phyloP scores from a whole-genome alignment of 2,797 vertebrate genomes.

The Rhinogobio ventralis region DNA sequence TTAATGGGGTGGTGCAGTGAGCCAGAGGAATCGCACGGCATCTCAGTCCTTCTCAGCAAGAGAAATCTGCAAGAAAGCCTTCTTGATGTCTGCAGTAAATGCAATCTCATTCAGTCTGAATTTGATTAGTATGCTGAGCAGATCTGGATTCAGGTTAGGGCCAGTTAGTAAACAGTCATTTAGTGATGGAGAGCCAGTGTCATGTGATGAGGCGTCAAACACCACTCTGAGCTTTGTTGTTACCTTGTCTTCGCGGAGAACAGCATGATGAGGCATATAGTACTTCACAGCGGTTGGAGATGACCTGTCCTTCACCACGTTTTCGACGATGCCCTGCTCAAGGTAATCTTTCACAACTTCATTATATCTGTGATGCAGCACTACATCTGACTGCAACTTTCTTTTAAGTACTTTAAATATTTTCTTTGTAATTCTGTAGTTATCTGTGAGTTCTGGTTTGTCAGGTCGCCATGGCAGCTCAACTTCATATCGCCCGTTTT shows the following conservation, averaged over 20 bases:
- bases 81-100: background rate
- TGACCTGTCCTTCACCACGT: background rate
- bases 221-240: background rate
- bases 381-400: slow-evolving; percentile 28
- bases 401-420: slow-evolving; percentile 30
- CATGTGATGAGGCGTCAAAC: background rate
- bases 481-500: slow-evolving; percentile 31
- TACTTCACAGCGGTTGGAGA: background rate
- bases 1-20: background rate
- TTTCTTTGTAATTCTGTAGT: slow-evolving; percentile 42
- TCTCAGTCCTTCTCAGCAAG: slow-evolving; percentile 43
- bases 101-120: background rate
- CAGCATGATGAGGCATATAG: background rate
- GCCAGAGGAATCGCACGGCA: slow-evolving; percentile 50
- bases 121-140: background rate
- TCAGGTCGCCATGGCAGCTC: slow-evolving; percentile 36
- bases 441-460: slow-evolving; percentile 43
- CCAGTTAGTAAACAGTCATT: background rate
- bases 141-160: background rate
- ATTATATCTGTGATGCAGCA: slow-evolving; percentile 37
- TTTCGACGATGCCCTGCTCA: slow-evolving; percentile 27
- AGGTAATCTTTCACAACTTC: slow-evolving; percentile 42
- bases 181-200: background rate
- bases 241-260: background rate
- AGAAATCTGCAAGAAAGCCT: slow-evolving; percentile 52